Base-by-base conservation (phyloP, 92 coral and sea anemone species). In the Palythoa grandis region DNA sequence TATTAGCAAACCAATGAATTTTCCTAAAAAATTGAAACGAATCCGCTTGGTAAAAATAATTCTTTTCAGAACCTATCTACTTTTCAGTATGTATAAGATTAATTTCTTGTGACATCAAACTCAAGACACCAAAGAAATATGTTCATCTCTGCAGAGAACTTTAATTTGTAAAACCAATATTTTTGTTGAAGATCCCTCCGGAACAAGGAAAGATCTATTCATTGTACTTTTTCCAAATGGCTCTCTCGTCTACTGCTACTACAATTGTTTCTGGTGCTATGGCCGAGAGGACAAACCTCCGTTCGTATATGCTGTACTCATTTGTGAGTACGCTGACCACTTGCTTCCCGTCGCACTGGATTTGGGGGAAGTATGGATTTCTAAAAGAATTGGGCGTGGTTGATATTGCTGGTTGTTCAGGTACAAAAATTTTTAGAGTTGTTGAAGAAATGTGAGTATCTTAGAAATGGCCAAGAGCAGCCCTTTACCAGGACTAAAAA, bases 261-360 rank as follows among this genome's bases (percentile, higher is more conserved):
- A 92, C 94, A 4, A 92, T 92, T 16, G 48, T 92, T 7, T 92
- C 94, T 35, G 94, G 94, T 15, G 96, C 98, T 2, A 90, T 95
- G 96, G 98, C 98, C 0, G 98, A 95, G 77, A 86, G 98, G 68
- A 88, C 93, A 20, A 93, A 79, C 71, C 84, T 95, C 25, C 69
- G 71, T 10, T 92, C 95, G 3, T 92, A 92, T 88, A 90, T 87
- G 88, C 66, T 88, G 77, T 92, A 89, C 38, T 89, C 95, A 39
- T 92, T 92, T 69, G 89, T 92, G 38, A 92, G 92, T 70, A 92
- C 95, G 66, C 76, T 92, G 79, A 69, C 92, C 0, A 89, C 92
- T 13, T 92, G 95, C 60, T 92, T 92, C 77, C 95, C 95, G 23
- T 83, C 95, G 20, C 95, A 92, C 63, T 92, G 95, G 95, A 78